These are phyloP conservation scores for Xiphorhynchus erythropygius DNA, from an alignment of 2,797 vertebrate species.

Conservation along the genomic window DNA sequence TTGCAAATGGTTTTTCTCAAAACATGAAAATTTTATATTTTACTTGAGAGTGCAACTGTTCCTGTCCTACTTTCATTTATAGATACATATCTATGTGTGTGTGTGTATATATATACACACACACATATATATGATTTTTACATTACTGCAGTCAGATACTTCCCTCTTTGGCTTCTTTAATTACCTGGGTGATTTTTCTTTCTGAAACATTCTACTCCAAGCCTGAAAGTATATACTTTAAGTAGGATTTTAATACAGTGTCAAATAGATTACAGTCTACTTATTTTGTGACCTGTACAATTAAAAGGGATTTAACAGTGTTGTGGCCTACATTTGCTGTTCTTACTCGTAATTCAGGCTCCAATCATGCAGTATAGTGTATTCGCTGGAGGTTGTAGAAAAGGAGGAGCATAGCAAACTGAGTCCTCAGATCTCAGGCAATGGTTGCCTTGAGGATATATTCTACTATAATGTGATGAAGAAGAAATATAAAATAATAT, in stretches of 20 bases:
- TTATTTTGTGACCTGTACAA: not conserved
- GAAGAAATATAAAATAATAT: not conserved
- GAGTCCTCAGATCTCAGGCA: not conserved
- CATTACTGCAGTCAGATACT: not conserved
- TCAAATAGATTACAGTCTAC: not conserved
- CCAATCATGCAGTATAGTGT: not conserved
- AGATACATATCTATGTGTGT: fast-evolving
- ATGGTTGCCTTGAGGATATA: not conserved
- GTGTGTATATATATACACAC: fast-evolving
- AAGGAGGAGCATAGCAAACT: not conserved
- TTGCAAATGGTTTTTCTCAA: not conserved
- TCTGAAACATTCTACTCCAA: not conserved
- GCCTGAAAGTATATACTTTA: not conserved
- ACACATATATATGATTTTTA: not conserved
- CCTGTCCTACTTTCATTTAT: not conserved
- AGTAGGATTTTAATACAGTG: not conserved
- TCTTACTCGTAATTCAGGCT: not conserved
- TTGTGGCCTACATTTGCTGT: not conserved
- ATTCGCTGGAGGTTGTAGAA: not conserved
- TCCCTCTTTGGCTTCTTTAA: not conserved
- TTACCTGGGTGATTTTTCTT: not conserved
- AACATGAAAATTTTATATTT: not conserved
- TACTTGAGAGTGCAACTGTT: not conserved
- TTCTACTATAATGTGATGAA: not conserved
- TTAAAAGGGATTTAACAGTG: not conserved